Evolutionary conservation across 2,113 vertebrate genomes (phyloP), one percentile per base, ranked within the genome.

Genomic region (Phrynosoma blainvillii): DNA sequence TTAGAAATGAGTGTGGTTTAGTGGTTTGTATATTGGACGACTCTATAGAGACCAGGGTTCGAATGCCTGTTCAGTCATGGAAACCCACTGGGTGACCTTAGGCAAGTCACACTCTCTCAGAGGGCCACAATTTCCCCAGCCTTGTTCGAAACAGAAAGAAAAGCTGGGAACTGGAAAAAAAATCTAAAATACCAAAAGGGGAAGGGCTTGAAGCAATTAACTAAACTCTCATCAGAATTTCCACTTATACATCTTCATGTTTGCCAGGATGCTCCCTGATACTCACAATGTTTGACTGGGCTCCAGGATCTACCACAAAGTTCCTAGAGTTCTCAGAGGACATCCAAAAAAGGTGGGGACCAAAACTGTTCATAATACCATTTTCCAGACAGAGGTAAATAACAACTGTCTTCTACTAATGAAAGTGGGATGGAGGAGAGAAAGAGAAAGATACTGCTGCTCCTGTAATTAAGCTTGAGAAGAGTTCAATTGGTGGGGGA

Each of bases 391-490:
- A 84, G 79, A 84, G 93, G 93, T 95, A 90, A 36, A 66, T 95
- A 94, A 96, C 90, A 94, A 95, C 95, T 94, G 14, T 89, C 95
- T 96, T 87, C 91, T 71, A 47, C 95, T 95, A 97, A 97, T 96
- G 96, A 97, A 96, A 96, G 91, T 92, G 84, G 87, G 54, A 27
- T 40, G 4, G 66, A 27, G 54, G 23, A 25, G 0, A 1, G 1
- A 74, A 84, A n/a, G 18, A 90, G 85, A 70, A 70, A 5, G 94
- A 95, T 95, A 96, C 93, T 93, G 94, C 94, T 96, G 94, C 94
- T 93, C 75, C 88, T 96, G 96, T 97, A 96, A 97, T 98, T 97
- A 97, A 96, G 96, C 96, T 93, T 93, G 90, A 95, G 94, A 96
- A 95, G 88, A 95, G 95, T 94, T 91, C 94, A 94, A 95, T 87